These are phyloP conservation scores for Brachyhypopomus occidentalis DNA, from an alignment of 2,113 vertebrate species.

Conservation along the genomic window DNA sequence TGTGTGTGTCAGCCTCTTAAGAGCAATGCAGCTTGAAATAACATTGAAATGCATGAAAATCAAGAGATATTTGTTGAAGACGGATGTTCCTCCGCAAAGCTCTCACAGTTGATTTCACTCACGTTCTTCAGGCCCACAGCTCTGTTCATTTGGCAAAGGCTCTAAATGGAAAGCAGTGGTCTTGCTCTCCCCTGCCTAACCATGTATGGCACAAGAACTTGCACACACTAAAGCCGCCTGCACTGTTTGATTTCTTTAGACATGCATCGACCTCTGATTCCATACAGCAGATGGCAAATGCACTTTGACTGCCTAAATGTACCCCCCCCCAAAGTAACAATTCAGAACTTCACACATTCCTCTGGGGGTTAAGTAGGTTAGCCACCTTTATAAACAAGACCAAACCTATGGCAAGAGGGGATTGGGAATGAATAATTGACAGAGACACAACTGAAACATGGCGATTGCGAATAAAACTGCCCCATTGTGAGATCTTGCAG, in stretches of 20 bases:
- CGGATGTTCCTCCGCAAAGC: background rate
- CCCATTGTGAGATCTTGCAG: slow-evolving; percentile 30
- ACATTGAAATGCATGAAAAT: slow-evolving; percentile 27
- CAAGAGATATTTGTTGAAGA: background rate
- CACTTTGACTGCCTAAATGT: background rate
- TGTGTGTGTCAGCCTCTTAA: background rate
- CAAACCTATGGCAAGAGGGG: slow-evolving; percentile 20
- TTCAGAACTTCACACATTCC: background rate
- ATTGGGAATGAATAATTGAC: slow-evolving; percentile 27
- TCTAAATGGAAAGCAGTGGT: background rate
- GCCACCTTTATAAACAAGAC: slow-evolving; percentile 36
- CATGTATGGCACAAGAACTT: background rate
- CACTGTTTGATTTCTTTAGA: background rate
- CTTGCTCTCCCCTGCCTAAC: background rate
- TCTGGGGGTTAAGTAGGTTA: slow-evolving; percentile 15
- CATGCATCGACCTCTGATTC: background rate
- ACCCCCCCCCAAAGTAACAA: background rate
- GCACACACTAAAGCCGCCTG: background rate
- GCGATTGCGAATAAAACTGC: slow-evolving; percentile 19
- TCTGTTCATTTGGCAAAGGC: background rate
- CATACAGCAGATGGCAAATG: background rate
- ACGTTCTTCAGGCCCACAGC: background rate
- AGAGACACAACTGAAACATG: slow-evolving; percentile 1
- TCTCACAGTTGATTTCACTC: slow-evolving; percentile 15
- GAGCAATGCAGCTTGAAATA: slow-evolving; percentile 36